These are phyloP conservation scores for Caenorhabditis briggsae DNA, from an alignment of 1,140 invertebrate genomes.

Conservation along the genomic window DNA sequence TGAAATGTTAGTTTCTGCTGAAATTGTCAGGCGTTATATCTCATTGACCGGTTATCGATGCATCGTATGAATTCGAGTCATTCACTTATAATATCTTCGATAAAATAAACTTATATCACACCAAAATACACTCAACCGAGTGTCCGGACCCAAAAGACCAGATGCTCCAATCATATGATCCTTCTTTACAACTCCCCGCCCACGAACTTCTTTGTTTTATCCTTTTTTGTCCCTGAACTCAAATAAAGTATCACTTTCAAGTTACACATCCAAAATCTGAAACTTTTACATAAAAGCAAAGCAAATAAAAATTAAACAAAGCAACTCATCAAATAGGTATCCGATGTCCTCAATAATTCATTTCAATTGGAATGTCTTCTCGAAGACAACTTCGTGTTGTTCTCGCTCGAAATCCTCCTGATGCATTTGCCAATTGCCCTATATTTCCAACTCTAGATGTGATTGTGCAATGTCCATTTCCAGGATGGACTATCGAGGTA, in stretches of 20 bases:
- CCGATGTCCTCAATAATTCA: not conserved
- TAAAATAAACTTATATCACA: no score
- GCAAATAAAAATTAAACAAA: not conserved
- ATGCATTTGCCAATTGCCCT: slow-evolving; percentile 58
- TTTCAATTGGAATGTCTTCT: not conserved
- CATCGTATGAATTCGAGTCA: no score
- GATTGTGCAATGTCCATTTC: slow-evolving; percentile 54
- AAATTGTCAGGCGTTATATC: no score
- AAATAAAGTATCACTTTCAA: slow-evolving; percentile 1
- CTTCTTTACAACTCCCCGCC: not conserved
- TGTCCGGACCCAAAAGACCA: no score
- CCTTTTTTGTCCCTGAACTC: no score
- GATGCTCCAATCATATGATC: not conserved
- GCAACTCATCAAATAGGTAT: not conserved
- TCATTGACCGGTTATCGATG: no score
- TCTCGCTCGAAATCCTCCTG: slow-evolving; percentile 58
- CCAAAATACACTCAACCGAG: no score
- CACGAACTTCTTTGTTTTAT: not conserved
- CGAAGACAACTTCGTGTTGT: slow-evolving; percentile 56
- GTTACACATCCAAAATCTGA: not conserved
- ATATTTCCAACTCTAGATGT: slow-evolving; percentile 52
- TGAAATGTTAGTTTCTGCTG: no score
- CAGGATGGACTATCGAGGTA: slow-evolving; percentile 59
- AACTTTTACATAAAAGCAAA: slow-evolving; percentile 2
- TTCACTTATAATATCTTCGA: no score